Conservation (phyloP, 2,113 vertebrate genomes). For the Rattus norvegicus region DNA sequence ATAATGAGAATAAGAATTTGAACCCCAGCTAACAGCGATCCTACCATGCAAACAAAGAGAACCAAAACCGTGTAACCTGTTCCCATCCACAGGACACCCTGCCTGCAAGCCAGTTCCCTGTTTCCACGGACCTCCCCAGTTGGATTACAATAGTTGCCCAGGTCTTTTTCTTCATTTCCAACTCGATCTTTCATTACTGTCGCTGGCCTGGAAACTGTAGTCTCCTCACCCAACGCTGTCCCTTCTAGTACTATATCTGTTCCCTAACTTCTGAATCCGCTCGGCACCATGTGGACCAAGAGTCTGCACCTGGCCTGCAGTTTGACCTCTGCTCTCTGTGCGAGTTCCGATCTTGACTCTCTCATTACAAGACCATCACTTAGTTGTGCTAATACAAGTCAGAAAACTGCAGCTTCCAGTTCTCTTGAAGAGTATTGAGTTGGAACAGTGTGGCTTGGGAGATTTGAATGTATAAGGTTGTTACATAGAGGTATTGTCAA, state of each 20-base stretch:
- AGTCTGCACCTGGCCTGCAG: neutral
- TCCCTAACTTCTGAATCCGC: neutral
- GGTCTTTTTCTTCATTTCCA: slow-evolving; percentile 15
- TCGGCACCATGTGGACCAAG: neutral
- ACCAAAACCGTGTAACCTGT: neutral
- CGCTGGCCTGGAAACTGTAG: slow-evolving; percentile 15
- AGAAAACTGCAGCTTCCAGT: neutral
- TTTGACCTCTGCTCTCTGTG: neutral
- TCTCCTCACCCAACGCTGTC: neutral
- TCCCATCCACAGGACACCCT: neutral
- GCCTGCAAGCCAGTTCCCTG: neutral
- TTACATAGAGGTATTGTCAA: neutral
- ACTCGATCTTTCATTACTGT: neutral
- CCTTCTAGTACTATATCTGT: neutral
- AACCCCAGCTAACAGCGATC: neutral
- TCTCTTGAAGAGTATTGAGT: neutral
- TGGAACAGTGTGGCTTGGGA: neutral
- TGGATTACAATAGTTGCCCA: neutral
- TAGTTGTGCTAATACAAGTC: neutral
- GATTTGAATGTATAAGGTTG: neutral
- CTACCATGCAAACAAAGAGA: neutral
- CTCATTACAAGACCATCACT: neutral
- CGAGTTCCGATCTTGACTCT: neutral
- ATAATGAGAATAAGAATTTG: neutral
- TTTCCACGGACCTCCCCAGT: neutral